Conservation (phyloP, 1,140 invertebrate species). For the Ostrea denselamellosa region DNA sequence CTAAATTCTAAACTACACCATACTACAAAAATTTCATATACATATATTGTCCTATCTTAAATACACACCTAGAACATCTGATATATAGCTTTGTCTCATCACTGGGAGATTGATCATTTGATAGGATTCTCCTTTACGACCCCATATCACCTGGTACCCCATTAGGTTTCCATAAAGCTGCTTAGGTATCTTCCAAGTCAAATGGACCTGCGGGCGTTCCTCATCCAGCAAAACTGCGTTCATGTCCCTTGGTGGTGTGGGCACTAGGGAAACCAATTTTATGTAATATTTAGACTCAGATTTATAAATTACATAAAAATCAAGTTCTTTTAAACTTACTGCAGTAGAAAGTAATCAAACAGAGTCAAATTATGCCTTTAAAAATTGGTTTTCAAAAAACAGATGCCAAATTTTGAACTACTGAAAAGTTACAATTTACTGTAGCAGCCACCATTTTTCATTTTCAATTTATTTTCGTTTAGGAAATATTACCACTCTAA, state of each 20-base stretch:
- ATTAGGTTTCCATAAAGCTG: slow-evolving; percentile 92
- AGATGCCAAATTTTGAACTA: too few species aligned
- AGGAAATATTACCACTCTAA: too few species aligned
- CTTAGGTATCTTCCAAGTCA: slow-evolving; percentile 93
- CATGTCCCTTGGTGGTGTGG: slow-evolving; percentile 72
- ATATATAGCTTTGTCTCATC: slow-evolving; percentile 81
- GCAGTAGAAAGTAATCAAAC: too few species aligned
- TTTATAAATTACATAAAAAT: too few species aligned
- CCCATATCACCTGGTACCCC: slow-evolving; percentile 92
- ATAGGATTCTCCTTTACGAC: slow-evolving; percentile 84
- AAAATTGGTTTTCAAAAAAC: too few species aligned
- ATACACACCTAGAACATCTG: slow-evolving; percentile 81
- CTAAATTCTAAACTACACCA: too few species aligned
- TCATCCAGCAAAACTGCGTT: slow-evolving; percentile 80
- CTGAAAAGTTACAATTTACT: too few species aligned
- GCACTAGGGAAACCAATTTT: slow-evolving; percentile 79
- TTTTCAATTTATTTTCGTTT: too few species aligned
- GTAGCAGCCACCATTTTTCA: too few species aligned
- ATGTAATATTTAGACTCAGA: too few species aligned
- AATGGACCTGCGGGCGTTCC: slow-evolving; percentile 91
- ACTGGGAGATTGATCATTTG: slow-evolving; percentile 85
- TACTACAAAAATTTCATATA: background rate
- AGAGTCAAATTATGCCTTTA: too few species aligned
- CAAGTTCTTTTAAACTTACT: too few species aligned
- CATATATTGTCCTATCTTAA: background rate